phyloP scores from a whole-genome alignment of 2,888 invertebrate genomes.

The Furcula furcula region DNA sequence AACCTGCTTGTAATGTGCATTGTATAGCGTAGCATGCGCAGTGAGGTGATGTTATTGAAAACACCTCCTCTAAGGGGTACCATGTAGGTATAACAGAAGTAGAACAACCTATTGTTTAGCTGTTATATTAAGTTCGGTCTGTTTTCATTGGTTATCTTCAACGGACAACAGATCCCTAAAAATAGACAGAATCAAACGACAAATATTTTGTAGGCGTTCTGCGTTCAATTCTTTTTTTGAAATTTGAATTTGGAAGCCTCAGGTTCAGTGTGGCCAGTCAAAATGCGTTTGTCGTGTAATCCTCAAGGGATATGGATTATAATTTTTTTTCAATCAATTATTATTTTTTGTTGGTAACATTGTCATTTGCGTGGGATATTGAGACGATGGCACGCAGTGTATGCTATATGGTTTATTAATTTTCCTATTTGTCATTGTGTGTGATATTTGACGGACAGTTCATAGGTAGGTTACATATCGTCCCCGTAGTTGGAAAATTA shows the following conservation, averaged over 20 bases:
- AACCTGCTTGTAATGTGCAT: no score
- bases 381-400: conserved; percentile 38
- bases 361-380: conserved; percentile 63
- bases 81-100: no score
- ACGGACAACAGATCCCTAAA: conserved; percentile 28
- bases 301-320: conserved; percentile 75
- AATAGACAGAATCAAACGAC: conserved; percentile 31
- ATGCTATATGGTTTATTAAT: conserved; percentile 63
- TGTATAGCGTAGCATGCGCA: no score
- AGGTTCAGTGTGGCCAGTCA: conserved; percentile 71
- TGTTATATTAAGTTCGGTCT: no score
- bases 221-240: conserved; percentile 37
- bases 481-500: no score
- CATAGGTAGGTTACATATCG: no score
- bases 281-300: conserved; percentile 81
- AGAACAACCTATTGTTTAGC: no score
- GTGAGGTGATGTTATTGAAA: no score
- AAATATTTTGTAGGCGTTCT: conserved; percentile 40
- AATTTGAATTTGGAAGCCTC: conserved; percentile 61
- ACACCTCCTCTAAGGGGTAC: no score
- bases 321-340: conserved; percentile 60
- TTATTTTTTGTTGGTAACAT: conserved; percentile 62
- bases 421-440: conserved; percentile 59
- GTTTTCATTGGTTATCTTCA: no score
- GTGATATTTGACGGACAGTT: conserved; percentile 16